These are phyloP conservation scores for Scomber colias DNA, from an alignment of 2,113 vertebrate species.

Conservation along the genomic window DNA sequence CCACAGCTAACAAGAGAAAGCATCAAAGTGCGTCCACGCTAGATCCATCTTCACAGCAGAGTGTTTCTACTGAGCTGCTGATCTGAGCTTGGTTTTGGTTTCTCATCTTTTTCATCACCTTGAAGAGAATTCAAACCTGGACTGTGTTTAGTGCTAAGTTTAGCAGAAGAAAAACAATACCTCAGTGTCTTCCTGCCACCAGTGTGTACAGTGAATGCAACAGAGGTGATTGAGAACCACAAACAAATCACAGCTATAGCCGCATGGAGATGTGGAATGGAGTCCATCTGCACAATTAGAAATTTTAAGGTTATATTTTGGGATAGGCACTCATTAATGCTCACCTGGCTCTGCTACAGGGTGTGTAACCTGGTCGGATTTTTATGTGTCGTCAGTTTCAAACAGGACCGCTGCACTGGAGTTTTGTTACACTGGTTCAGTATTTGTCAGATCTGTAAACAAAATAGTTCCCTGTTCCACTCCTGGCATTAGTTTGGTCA, in stretches of 20 bases:
- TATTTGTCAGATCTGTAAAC: slow-evolving; percentile 37
- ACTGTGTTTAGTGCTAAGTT: not conserved
- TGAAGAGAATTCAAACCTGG: not conserved
- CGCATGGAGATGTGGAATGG: too few species aligned
- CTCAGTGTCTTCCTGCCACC: not conserved
- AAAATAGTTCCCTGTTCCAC: not conserved
- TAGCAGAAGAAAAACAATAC: too few species aligned
- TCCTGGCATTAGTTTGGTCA: not conserved
- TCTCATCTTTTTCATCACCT: not conserved
- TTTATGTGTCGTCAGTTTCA: not conserved
- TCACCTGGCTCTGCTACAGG: not conserved
- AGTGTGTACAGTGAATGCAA: not conserved
- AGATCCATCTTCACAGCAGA: not conserved
- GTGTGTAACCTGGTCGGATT: too few species aligned
- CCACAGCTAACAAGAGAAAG: not conserved
- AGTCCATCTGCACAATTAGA: not conserved
- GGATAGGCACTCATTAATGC: not conserved
- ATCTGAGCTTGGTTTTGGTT: slow-evolving; percentile 8
- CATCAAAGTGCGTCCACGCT: not conserved
- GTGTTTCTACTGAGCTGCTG: not conserved
- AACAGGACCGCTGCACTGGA: not conserved
- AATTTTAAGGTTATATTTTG: not conserved
- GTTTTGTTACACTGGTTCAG: not conserved
- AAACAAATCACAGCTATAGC: not conserved
- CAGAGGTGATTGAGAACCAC: not conserved